Conservation (phyloP, 2,888 invertebrate genomes). For the Limnephilus lunatus region DNA sequence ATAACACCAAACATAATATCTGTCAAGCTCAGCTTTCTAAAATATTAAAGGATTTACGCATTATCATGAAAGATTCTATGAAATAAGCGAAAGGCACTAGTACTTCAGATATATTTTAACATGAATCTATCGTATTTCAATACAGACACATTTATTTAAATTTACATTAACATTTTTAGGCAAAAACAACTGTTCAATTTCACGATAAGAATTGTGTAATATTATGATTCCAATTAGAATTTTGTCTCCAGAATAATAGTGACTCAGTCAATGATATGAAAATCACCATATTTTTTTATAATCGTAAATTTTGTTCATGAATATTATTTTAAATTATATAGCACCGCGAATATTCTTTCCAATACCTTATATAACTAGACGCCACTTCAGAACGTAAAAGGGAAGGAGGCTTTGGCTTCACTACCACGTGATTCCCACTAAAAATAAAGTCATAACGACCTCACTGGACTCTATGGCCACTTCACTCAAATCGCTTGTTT, state of each 20-base stretch:
- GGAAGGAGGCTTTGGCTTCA: neutral
- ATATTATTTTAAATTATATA: neutral
- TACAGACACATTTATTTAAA: neutral
- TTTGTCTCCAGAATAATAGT: neutral
- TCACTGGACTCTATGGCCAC: neutral
- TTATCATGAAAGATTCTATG: neutral
- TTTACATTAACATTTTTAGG: neutral
- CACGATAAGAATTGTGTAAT: neutral
- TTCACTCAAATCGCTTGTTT: neutral
- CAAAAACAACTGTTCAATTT: neutral
- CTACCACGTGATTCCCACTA: neutral
- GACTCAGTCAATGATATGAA: neutral
- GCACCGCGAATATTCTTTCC: neutral
- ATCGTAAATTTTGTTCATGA: neutral
- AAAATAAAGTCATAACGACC: neutral
- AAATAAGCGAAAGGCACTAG: conserved; percentile 36
- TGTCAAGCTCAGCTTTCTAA: conserved; percentile 24
- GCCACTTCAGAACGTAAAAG: neutral
- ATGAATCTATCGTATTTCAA: neutral
- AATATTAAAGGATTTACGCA: neutral
- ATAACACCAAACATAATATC: conserved; percentile 5
- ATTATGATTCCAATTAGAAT: neutral
- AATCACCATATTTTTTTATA: neutral
- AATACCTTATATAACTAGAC: neutral
- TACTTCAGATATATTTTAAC: neutral